These are phyloP conservation scores for Ciona savignyi DNA, from an alignment of 23 tunicate genomes.

Conservation along the genomic window DNA sequence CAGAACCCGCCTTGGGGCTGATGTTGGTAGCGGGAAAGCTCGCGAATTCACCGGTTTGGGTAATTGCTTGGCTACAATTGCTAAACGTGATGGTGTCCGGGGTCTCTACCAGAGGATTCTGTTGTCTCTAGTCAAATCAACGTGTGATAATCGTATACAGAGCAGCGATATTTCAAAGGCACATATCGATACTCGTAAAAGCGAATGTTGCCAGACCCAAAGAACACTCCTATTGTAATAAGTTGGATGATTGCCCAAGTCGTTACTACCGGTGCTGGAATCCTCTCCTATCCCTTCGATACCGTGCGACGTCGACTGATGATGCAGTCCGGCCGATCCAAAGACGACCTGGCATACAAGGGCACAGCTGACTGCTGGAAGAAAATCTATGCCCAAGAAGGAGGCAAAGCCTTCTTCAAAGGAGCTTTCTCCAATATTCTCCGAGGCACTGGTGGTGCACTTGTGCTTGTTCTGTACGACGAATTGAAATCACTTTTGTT, in stretches of 20 bases:
- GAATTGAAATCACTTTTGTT: slow-evolving; percentile 49
- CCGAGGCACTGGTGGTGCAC: slow-evolving; percentile 73
- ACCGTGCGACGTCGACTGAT: slow-evolving; percentile 76
- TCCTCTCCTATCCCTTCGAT: slow-evolving; percentile 69
- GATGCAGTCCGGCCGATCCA: slow-evolving; percentile 68
- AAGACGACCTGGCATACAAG: slow-evolving; percentile 21
- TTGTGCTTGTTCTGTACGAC: slow-evolving; percentile 68
- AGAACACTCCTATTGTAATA: slow-evolving; percentile 18
- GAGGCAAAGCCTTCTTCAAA: slow-evolving; percentile 63
- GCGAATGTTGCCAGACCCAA: slow-evolving; percentile 20
- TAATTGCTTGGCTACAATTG: slow-evolving; percentile 31
- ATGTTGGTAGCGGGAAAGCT: slow-evolving; percentile 35
- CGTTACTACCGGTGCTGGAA: slow-evolving; percentile 61
- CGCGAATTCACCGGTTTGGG: slow-evolving; percentile 50
- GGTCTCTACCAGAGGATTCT: slow-evolving; percentile 51
- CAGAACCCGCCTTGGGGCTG: slow-evolving; percentile 60
- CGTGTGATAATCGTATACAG: slow-evolving; percentile 54
- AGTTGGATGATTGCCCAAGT: slow-evolving; percentile 51
- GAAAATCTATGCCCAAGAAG: slow-evolving; percentile 60
- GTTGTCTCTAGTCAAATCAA: slow-evolving; percentile 44
- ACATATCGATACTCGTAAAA: slow-evolving; percentile 65
- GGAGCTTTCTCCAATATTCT: slow-evolving; percentile 70
- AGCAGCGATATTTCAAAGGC: slow-evolving; percentile 67
- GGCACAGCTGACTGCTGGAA: slow-evolving; percentile 36
- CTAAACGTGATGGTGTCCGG: slow-evolving; percentile 18